phyloP scores from a whole-genome alignment of 2,113 vertebrate genomes.

The Dissostichus mawsoni region DNA sequence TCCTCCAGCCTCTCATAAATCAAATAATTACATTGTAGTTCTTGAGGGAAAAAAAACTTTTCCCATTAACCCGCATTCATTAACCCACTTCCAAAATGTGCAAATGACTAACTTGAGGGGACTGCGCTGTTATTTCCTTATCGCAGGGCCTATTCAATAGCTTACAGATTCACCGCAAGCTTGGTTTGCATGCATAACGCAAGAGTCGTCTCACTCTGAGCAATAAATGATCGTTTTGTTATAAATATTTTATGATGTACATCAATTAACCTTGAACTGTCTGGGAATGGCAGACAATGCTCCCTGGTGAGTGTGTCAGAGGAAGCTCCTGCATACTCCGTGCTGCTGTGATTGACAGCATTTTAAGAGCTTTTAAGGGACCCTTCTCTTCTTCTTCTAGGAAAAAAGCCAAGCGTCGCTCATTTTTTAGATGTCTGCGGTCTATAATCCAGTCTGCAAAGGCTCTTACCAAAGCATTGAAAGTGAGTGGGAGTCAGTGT shows the following conservation, averaged over 20 bases:
- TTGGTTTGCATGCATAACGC: slow-evolving; percentile 30
- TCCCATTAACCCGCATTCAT: slow-evolving; percentile 66
- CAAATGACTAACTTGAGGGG: slow-evolving; percentile 63
- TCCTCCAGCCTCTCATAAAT: slow-evolving; percentile 73
- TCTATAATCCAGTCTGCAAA: slow-evolving; percentile 47
- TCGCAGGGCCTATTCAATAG: slow-evolving; percentile 29
- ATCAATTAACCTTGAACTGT: slow-evolving; percentile 83
- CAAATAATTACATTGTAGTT: slow-evolving; percentile 69
- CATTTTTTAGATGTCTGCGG: slow-evolving; percentile 46
- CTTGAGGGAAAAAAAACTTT: slow-evolving; percentile 65
- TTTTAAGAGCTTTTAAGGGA: slow-evolving; percentile 58
- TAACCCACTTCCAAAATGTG: slow-evolving; percentile 71
- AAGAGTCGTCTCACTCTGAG: slow-evolving; percentile 5
- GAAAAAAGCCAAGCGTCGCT: slow-evolving; percentile 46
- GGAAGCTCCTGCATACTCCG: slow-evolving; percentile 31
- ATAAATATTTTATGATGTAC: slow-evolving; percentile 79
- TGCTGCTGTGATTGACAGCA: slow-evolving; percentile 64
- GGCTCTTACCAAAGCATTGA: slow-evolving; percentile 38
- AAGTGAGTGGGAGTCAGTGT: slow-evolving; percentile 18
- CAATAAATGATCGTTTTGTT: slow-evolving; percentile 65
- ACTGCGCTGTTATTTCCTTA: slow-evolving; percentile 17
- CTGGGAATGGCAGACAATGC: slow-evolving; percentile 61
- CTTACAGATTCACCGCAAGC: slow-evolving; percentile 29
- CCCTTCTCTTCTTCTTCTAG: slow-evolving; percentile 35
- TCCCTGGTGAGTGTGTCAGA: slow-evolving; percentile 60